Conservation (phyloP, 2,888 invertebrate species). For the Onchidella celtica region DNA sequence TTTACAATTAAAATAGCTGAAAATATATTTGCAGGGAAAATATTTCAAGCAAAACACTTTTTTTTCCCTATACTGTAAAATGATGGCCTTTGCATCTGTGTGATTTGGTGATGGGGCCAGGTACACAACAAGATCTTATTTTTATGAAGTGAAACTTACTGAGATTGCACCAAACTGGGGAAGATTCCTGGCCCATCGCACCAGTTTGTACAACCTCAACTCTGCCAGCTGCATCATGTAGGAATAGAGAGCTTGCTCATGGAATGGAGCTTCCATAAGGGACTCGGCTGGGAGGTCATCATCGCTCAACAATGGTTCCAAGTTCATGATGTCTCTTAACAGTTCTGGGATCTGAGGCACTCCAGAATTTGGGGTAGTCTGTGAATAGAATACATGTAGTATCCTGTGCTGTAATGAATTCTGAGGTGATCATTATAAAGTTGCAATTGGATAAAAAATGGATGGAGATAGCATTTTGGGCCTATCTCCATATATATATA, state of each 20-base stretch:
- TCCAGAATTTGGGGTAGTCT: conserved; percentile 33
- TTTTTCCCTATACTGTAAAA: no score
- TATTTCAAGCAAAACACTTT: no score
- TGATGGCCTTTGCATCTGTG: no score
- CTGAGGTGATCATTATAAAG: no score
- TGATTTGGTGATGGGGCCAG: no score
- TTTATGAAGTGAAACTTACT: conserved; percentile 83
- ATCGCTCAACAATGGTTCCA: conserved; percentile 75
- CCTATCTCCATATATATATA: neutral
- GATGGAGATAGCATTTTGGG: neutral
- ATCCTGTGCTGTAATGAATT: no score
- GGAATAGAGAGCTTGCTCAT: conserved; percentile 69
- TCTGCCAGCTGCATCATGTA: conserved; percentile 85
- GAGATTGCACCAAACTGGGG: conserved; percentile 98
- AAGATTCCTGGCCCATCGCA: conserved; percentile 98
- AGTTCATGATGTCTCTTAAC: conserved; percentile 76
- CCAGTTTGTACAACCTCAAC: conserved; percentile 96
- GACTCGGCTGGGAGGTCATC: conserved; percentile 70
- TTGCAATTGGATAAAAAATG: no score
- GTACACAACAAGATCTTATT: no score
- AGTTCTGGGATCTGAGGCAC: conserved; percentile 63
- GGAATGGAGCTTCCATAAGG: conserved; percentile 63
- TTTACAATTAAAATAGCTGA: no score
- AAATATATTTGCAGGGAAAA: no score
- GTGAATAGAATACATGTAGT: neutral